Percentiles rank a stretch among this genome's conserved stretches.
Evolutionary conservation across 2,113 vertebrate species (phyloP).

Genomic region (Scalopus aquaticus): DNA sequence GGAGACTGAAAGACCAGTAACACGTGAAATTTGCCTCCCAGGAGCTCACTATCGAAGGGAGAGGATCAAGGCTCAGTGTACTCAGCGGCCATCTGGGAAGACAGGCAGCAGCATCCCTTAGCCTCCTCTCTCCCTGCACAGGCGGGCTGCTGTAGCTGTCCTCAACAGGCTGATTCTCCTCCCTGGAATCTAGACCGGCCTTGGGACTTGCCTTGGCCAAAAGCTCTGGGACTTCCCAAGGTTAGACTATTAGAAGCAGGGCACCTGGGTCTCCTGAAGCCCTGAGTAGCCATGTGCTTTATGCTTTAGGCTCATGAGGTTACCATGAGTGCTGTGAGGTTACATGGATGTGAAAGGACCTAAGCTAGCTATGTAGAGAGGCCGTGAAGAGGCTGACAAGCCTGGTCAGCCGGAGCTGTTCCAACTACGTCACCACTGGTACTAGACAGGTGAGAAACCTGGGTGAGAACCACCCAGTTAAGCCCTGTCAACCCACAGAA

Average conservation of each 20-base stretch:
- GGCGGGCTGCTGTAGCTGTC: not conserved
- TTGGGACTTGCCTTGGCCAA: not conserved
- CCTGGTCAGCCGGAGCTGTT: not conserved
- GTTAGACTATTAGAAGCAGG: no score
- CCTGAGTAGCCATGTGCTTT: not conserved
- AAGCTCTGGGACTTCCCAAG: not conserved
- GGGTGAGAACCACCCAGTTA: not conserved
- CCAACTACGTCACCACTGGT: fast-evolving
- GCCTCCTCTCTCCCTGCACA: not conserved
- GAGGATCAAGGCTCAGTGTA: not conserved
- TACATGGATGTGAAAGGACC: not conserved
- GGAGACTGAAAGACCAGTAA: not conserved
- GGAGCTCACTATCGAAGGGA: not conserved
- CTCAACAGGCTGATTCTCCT: not conserved
- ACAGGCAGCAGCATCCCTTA: not conserved
- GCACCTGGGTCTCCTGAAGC: not conserved
- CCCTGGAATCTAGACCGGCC: not conserved
- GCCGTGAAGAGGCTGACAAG: not conserved
- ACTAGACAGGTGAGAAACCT: not conserved
- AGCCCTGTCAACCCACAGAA: not conserved
- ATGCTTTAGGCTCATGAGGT: not conserved
- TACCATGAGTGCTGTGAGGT: not conserved
- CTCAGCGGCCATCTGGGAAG: not conserved
- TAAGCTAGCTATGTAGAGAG: not conserved
- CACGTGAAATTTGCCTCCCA: not conserved